Evolutionary conservation across 2,797 vertebrate species (phyloP), one percentile per base, ranked within the genome.

Genomic region (Halcyon leucocephala): DNA sequence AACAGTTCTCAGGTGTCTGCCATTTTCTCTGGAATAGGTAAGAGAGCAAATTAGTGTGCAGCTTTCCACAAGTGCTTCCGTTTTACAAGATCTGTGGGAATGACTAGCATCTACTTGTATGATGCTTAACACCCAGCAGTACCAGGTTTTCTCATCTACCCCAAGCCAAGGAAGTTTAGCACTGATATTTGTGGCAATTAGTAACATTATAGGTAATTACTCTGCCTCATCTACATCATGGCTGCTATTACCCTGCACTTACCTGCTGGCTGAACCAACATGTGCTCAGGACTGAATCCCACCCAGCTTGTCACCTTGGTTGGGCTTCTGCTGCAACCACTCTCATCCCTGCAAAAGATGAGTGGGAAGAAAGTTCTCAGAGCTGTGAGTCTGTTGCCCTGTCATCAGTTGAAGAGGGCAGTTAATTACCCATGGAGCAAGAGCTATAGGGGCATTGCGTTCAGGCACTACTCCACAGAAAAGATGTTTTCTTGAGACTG

Each of bases 31-130:
- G 37, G 18, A 87, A 67, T 2, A 72, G 39, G 12, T 22, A 46
- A 67, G 46, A 83, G n/a, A 90, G 14, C 55, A 88, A 93, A 74
- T 6, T 44, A 26, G 49, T 81, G 74, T 61, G 64, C 67, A 94
- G 7, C 84, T 89, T 94, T 64, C 72, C 82, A 89, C 76, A 72
- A 92, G 95, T 89, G 90, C 95, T 96, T 96, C 91, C 93, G 88
- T 94, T 94, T 89, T 57, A 80, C 81, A 78, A 89, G 90, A 95
- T 86, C 81, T 64, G 86, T 80, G 83, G 67, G 77, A 96, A 33
- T 8, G 57, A 86, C 76, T 93, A 82, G 55, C 64, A 85, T 82
- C 74, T 89, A 44, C 44, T 79, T 82, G 55, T 71, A 31, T 18
- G 25, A 66, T 82, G 83, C 65, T 76, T 60, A 64, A 84, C 67